These are phyloP conservation scores for Acrocephalus scirpaceus DNA, from an alignment of 2,797 vertebrate species.

Conservation along the genomic window DNA sequence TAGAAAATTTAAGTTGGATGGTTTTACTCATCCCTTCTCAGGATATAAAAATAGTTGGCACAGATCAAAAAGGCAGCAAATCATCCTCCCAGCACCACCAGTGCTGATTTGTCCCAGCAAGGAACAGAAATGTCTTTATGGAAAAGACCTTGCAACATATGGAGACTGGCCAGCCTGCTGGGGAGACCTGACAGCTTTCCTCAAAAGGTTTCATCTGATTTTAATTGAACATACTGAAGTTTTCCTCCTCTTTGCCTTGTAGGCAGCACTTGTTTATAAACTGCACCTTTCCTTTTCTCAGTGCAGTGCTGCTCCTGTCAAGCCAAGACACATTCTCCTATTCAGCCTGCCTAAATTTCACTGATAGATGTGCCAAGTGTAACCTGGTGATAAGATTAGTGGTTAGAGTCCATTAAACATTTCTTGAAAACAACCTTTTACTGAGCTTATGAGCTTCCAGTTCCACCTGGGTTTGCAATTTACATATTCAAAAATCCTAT, in stretches of 20 bases:
- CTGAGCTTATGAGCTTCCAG: not conserved
- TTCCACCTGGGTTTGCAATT: not conserved
- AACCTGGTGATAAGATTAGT: slow-evolving; percentile 27
- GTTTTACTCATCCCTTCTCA: not conserved
- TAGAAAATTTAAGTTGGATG: not conserved
- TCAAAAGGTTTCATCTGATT: not conserved
- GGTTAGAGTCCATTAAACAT: not conserved
- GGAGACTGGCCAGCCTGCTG: not conserved
- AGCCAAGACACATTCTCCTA: not conserved
- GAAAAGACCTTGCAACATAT: not conserved
- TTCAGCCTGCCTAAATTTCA: not conserved
- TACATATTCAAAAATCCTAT: not conserved
- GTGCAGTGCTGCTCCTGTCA: not conserved
- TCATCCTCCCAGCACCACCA: not conserved
- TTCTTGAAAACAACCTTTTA: slow-evolving; percentile 2
- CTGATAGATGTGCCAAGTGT: not conserved
- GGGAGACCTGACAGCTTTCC: not conserved
- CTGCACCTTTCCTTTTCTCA: not conserved
- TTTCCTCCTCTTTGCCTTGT: not conserved
- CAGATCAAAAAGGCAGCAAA: not conserved
- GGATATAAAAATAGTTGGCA: not conserved
- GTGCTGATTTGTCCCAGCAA: not conserved
- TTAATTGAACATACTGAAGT: not conserved
- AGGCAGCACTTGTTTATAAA: not conserved
- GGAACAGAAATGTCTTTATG: not conserved